Evolutionary conservation across 2,113 vertebrate species (phyloP).

Genomic region (Podarcis raffonei): DNA sequence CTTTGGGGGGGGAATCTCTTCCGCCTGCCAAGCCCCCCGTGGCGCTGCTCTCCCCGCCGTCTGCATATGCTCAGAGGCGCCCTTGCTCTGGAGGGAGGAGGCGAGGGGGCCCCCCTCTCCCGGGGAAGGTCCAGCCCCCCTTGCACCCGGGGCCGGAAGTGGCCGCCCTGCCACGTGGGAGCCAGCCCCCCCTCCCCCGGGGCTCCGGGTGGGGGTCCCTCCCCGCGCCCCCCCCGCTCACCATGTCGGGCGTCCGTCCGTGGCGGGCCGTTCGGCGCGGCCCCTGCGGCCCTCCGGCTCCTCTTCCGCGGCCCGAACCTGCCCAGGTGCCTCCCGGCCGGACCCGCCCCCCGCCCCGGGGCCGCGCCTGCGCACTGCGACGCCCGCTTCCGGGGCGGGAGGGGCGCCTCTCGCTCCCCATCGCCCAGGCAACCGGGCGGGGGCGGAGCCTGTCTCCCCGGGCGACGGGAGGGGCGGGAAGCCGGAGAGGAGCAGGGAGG

Average conservation of each 20-base stretch:
- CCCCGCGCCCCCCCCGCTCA: background rate
- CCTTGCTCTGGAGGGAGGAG: fast-evolving
- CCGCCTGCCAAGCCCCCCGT: no score
- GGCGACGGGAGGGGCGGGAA: background rate
- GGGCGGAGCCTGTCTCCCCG: background rate
- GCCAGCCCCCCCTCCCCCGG: background rate
- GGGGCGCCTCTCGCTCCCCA: background rate
- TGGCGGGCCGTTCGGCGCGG: background rate
- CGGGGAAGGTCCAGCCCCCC: no score
- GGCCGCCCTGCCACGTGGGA: background rate
- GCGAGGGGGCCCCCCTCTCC: no score
- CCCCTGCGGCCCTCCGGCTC: background rate
- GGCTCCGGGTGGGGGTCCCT: no score
- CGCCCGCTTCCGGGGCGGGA: background rate
- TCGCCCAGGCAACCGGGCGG: background rate
- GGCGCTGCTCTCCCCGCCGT: no score
- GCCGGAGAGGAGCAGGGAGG: background rate
- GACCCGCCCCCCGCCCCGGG: background rate
- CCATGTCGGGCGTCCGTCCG: constrained; percentile 8
- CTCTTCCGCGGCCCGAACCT: background rate
- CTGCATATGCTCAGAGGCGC: background rate
- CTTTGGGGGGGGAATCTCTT: no score
- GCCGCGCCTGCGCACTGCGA: constrained; percentile 44
- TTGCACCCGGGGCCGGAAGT: background rate
- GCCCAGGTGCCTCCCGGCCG: constrained; percentile 1